Conservation (phyloP, 2,888 invertebrate species). For the Conchocele bisecta region DNA sequence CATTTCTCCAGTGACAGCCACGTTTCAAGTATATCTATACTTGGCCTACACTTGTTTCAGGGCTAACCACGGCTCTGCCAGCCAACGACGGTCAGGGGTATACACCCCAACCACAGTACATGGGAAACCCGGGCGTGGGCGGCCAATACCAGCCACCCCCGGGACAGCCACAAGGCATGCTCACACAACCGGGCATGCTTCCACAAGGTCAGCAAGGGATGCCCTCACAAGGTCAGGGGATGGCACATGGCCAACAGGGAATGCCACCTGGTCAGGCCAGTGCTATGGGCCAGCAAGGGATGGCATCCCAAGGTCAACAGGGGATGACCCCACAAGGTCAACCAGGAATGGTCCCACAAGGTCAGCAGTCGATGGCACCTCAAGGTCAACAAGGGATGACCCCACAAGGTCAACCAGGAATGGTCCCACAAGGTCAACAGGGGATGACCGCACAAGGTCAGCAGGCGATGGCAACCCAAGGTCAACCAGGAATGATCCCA, state of each 20-base stretch:
- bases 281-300: slow-evolving; percentile 10
- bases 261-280: slow-evolving; percentile 27
- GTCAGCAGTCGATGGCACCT: too few relatives aligned
- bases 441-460: slow-evolving; percentile 1
- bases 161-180: slow-evolving; percentile 21
- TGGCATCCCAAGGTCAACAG: slow-evolving; percentile 43
- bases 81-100: slow-evolving; percentile 60
- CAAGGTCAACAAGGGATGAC: slow-evolving; percentile 24
- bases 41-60: slow-evolving; percentile 63
- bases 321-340: slow-evolving; percentile 20
- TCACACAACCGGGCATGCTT: slow-evolving; percentile 9
- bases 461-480: too few relatives aligned
- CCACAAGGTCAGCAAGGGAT: slow-evolving; percentile 16
- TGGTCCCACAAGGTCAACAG: too few relatives aligned
- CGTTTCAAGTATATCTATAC: too few relatives aligned
- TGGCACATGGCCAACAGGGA: slow-evolving; percentile 34
- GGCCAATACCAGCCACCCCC: slow-evolving; percentile 46
- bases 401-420: neutral
- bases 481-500: too few relatives aligned
- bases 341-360: slow-evolving; percentile 11
- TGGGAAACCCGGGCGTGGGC: slow-evolving; percentile 48
- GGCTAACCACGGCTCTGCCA: slow-evolving; percentile 71
- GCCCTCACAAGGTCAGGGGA: neutral
- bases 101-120: slow-evolving; percentile 46
- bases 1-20: too few relatives aligned